Percentiles rank a stretch among this genome's conserved stretches.
phyloP scores from a whole-genome alignment of 2,888 invertebrate genomes.

The Agriotes lineatus region DNA sequence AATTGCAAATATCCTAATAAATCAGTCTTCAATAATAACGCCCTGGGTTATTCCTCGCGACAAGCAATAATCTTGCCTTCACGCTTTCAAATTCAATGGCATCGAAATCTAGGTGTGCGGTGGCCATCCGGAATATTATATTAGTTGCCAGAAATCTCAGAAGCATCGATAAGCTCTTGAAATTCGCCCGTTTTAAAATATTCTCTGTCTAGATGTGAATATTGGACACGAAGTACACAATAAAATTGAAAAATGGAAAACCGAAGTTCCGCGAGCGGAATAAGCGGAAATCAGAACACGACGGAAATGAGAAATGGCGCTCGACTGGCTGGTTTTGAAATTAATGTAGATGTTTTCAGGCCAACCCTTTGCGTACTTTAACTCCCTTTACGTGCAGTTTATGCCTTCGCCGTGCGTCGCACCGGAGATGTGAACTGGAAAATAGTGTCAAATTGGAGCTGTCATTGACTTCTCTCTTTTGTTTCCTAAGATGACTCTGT shows the following conservation, averaged over 20 bases:
- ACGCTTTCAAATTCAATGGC: background rate
- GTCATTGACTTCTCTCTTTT: background rate
- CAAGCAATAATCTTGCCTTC: background rate
- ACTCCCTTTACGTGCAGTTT: slow-evolving; percentile 20
- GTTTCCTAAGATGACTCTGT: too few relatives aligned
- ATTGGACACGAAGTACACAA: slow-evolving; percentile 15
- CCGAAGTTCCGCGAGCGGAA: slow-evolving; percentile 13
- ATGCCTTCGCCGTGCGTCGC: background rate
- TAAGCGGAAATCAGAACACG: slow-evolving; percentile 33
- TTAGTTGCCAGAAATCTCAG: background rate
- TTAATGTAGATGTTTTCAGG: slow-evolving; percentile 29
- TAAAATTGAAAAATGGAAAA: slow-evolving; percentile 25
- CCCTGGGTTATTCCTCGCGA: background rate
- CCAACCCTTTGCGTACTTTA: slow-evolving; percentile 22
- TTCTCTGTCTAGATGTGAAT: slow-evolving; percentile 17
- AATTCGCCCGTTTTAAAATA: slow-evolving; percentile 18
- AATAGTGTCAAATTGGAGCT: slow-evolving; percentile 4
- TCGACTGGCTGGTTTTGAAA: slow-evolving; percentile 27
- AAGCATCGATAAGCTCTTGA: background rate
- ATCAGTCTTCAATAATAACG: background rate
- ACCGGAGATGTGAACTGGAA: slow-evolving; percentile 7
- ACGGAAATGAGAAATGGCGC: slow-evolving; percentile 35
- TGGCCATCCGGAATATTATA: slow-evolving; percentile 10
- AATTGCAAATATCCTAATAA: slow-evolving; percentile 11
- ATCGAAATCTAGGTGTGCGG: background rate